Base-by-base conservation (phyloP, 2,797 vertebrate species). In the Cuculus canorus region DNA sequence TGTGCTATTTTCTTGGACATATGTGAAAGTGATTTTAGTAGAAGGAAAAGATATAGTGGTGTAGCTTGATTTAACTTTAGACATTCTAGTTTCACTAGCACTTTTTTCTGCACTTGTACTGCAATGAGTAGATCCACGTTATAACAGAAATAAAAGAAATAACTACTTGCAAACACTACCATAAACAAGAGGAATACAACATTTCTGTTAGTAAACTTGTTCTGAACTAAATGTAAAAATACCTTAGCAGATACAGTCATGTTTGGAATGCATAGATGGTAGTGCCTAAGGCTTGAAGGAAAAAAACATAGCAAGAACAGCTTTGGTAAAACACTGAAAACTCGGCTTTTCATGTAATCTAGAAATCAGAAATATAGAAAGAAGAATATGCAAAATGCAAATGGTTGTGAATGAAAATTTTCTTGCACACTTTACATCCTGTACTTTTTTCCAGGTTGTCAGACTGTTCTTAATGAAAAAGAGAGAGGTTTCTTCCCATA, bases 181-280 rank as follows among this genome's bases (percentile, higher is more conserved):
- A 45, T 88, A 64, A 95, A 94, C 41, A 94, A 75, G 65, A 76
- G 77, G n/a, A 96, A 89, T 88, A 30, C 2, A 92, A 48, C 28
- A 23, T 96, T 97, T 91, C 82, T 97, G 81, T 97, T 96, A 92
- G 94, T 95, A 96, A 68, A 70, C 53, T 88, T 91, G 32, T 5
- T 4, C 77, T 82, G 82, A 97, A 76, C 71, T 92, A 37, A 59
- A 56, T 78, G 92, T 88, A 91, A 96, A 97, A 97, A 95, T 96
- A 91, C 45, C 33, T 86, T 69, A 88, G 63, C 52, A 96, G 95
- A 95, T 94, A 86, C 32, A 22, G 92, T 96, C 13, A 14, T 93
- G 75, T 94, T 92, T 96, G 86, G 76, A 94, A 86, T 88, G 77
- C 41, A 25, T 41, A 82, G 56, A 77, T 73, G 57, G 47, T 60